Percentiles rank a stretch among this genome's conserved stretches.
Conservation (phyloP, 2,797 vertebrate genomes). For the Notamacropus eugenii region DNA sequence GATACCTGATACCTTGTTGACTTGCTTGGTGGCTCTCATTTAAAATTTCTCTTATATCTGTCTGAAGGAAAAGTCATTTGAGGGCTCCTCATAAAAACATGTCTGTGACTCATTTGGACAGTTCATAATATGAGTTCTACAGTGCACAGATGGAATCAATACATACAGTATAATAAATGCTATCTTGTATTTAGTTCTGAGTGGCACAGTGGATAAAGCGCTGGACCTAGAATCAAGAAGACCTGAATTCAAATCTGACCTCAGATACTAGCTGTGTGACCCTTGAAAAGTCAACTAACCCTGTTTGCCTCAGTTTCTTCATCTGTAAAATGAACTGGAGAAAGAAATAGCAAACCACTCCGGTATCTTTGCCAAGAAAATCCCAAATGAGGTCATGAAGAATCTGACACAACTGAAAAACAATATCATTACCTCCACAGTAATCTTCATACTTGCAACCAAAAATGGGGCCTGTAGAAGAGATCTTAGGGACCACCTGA, state of each 20-base stretch:
- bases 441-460: neutral
- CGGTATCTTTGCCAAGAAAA: too few relatives aligned
- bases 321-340: too few relatives aligned
- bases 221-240: too few relatives aligned
- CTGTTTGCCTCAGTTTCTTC: too few relatives aligned
- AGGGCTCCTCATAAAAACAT: neutral
- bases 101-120: neutral
- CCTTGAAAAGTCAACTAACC: too few relatives aligned
- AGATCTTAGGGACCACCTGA: neutral
- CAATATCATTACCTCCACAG: neutral
- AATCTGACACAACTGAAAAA: too few relatives aligned
- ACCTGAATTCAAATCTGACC: too few relatives aligned
- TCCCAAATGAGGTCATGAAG: too few relatives aligned
- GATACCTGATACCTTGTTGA: neutral
- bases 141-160: neutral
- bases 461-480: neutral
- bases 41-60: neutral
- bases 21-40: neutral
- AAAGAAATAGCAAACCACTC: too few relatives aligned
- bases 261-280: too few relatives aligned
- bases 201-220: too few relatives aligned
- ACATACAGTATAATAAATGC: neutral
- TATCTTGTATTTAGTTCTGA: neutral
- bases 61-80: neutral
- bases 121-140: neutral